Evolutionary conservation across 2,797 vertebrate genomes (phyloP).

Genomic region (Coluber constrictor): DNA sequence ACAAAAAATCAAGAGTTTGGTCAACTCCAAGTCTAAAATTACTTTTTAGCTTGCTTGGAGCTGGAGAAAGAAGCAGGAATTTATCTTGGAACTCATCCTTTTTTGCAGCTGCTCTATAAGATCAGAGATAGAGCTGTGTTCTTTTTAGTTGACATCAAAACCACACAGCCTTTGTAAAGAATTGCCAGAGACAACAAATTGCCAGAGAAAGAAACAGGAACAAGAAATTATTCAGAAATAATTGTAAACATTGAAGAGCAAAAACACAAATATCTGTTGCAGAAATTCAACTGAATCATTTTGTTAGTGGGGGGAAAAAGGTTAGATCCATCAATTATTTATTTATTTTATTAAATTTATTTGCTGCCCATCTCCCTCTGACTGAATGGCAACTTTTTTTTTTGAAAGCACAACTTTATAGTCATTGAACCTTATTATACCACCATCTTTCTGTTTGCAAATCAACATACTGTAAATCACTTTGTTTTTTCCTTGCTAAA

Average conservation of each 20-base stretch:
- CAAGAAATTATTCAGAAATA: neutral
- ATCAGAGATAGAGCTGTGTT: neutral
- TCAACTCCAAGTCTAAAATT: neutral
- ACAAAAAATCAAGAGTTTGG: neutral
- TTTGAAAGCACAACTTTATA: neutral
- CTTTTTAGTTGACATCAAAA: neutral
- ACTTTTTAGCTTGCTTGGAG: neutral
- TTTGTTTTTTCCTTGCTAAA: neutral
- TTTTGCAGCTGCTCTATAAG: neutral
- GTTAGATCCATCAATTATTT: neutral
- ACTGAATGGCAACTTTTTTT: neutral
- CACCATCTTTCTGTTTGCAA: neutral
- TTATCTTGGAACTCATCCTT: neutral
- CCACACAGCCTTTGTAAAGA: neutral
- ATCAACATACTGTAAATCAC: neutral
- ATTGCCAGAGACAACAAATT: neutral
- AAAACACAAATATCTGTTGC: neutral
- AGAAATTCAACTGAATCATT: neutral
- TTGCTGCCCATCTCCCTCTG: neutral
- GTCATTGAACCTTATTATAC: neutral
- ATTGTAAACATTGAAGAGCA: neutral
- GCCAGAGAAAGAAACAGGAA: neutral
- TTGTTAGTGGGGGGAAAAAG: neutral
- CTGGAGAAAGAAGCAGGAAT: neutral
- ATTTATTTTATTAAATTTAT: neutral